Evolutionary conservation across 2,888 invertebrate species (phyloP), one percentile per base, ranked within the genome.

Genomic region (Pyrocoelia pectoralis): DNA sequence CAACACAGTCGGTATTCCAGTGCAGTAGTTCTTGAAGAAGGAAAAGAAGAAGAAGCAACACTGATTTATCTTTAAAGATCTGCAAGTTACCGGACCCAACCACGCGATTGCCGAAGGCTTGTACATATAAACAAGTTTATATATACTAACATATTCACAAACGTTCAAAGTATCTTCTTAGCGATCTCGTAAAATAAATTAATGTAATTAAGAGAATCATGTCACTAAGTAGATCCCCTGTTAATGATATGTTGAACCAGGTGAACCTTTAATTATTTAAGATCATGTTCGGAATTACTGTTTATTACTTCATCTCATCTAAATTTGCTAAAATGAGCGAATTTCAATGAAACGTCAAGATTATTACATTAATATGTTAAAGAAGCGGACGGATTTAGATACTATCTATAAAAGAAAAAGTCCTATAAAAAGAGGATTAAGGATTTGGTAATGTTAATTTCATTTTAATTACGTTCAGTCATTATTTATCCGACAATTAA

Each of bases 191-290:
- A 74, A 80, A 80, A 80, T 80, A 81, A 81, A 81, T 81, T 80
- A 80, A 80, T 75, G 79, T 81, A 81, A 81, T 81, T 81, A 80
- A 81, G 79, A 77, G 80, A 81, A 81, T 81, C 79, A 81, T 81
- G 81, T 81, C 80, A 77, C 77, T 73, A n/a, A n/a, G n/a, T n/a
- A 78, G 80, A 79, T 79, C 79, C 79, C 76, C 70, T 74, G 77
- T 77, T 79, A 81, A 80, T 79, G 79, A 80, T 79, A 80, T 79
- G 79, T 77, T 76, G 72, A 74, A 72, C 75, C 76, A 77, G 75
- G 76, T 75, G 76, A 74, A 76, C 75, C 75, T 74, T 74, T 76
- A 74, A 76, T 77, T 77, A 77, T 76, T 72, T 13, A 29, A 29
- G 50, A n/a, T 28, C 29, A 29, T 14, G 50, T 50, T 50, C 12